Conservation (phyloP, 2,113 vertebrate genomes). For the Prionailurus bengalensis region DNA sequence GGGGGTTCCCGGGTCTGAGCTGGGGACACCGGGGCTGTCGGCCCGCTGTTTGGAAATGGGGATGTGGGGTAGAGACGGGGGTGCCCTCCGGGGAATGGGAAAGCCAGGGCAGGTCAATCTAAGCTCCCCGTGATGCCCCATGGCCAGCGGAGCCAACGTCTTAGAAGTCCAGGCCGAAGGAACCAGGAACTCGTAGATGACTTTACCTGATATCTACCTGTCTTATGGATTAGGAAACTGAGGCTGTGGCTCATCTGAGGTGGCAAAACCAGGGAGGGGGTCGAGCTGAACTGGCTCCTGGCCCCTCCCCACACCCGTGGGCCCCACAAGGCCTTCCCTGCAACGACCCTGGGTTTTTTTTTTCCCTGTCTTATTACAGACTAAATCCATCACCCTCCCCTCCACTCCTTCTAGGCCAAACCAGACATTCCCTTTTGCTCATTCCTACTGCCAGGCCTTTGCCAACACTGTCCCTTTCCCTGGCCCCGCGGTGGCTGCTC, state of each 20-base stretch:
- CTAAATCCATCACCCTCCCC: background rate
- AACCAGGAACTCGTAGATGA: background rate
- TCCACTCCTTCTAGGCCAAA: background rate
- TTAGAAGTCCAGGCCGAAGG: background rate
- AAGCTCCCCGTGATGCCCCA: background rate
- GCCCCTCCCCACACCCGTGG: background rate
- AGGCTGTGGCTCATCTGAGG: conserved; percentile 7
- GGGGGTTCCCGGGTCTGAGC: background rate
- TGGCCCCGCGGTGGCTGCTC: background rate
- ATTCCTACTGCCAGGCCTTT: background rate
- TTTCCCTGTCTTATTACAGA: background rate
- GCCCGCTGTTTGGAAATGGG: background rate
- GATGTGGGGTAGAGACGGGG: background rate
- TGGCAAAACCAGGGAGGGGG: background rate
- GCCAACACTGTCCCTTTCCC: background rate
- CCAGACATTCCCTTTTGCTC: background rate
- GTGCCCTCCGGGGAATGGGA: background rate
- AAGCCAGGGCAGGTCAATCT: background rate
- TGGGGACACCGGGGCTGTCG: background rate
- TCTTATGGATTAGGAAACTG: background rate
- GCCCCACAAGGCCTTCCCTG: background rate
- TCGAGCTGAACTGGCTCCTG: background rate
- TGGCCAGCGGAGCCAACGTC: background rate
- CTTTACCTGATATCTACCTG: background rate
- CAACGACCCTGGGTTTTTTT: background rate